Conservation (phyloP, 2,113 vertebrate species). For the Cranoglanis bouderius region DNA sequence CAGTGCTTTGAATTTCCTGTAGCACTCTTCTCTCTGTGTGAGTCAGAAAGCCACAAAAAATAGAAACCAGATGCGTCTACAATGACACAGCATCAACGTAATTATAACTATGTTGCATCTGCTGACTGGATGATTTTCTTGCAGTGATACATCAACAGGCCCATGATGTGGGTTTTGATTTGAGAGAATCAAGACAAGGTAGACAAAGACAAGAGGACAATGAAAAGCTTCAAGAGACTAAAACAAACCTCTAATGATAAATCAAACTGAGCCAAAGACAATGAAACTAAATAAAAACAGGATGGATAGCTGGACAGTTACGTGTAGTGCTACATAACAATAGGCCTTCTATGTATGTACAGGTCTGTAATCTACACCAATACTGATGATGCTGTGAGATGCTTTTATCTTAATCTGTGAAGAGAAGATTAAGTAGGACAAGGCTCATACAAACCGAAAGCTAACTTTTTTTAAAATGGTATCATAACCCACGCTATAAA, state of each 20-base stretch:
- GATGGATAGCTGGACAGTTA: not conserved
- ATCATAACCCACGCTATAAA: not conserved
- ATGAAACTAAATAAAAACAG: not conserved
- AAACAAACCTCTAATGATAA: slow-evolving; percentile 4
- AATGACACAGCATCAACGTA: slow-evolving; percentile 29
- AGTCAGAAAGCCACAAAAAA: slow-evolving; percentile 13
- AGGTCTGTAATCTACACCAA: slow-evolving; percentile 20
- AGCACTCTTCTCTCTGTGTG: slow-evolving; percentile 27
- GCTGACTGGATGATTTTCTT: not conserved
- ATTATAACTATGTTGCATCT: slow-evolving; percentile 36
- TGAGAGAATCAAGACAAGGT: not conserved
- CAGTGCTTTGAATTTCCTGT: slow-evolving; percentile 36
- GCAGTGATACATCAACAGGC: not conserved
- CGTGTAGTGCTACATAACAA: not conserved
- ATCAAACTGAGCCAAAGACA: not conserved
- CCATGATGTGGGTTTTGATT: not conserved
- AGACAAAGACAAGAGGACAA: not conserved
- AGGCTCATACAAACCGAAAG: not conserved
- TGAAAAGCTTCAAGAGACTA: not conserved
- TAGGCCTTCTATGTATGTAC: slow-evolving; percentile 26
- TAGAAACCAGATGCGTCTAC: slow-evolving; percentile 52
- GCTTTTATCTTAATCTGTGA: not conserved
- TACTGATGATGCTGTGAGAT: slow-evolving; percentile 22
- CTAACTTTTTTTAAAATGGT: not conserved
- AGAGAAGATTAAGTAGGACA: not conserved